Percentiles rank a stretch among this genome's conserved stretches.
These are phyloP conservation scores for Drosophila pectinifera DNA, from an alignment of 1,140 invertebrate species.

Conservation along the genomic window DNA sequence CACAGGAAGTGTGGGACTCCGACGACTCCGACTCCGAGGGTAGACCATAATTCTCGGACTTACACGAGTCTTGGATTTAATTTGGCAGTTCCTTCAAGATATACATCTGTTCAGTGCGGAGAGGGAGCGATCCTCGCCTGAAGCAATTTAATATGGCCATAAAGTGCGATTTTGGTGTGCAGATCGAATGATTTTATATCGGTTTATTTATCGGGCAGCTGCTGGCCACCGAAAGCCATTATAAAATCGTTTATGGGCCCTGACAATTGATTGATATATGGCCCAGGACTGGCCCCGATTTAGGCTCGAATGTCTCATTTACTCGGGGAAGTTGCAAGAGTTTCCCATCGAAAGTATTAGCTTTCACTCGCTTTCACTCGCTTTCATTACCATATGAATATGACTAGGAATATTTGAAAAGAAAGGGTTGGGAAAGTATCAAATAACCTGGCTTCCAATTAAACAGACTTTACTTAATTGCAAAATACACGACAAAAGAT, in stretches of 20 bases:
- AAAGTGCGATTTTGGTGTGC: slow-evolving; percentile 62
- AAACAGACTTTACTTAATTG: slow-evolving; percentile 62
- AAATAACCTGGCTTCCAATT: slow-evolving; percentile 59
- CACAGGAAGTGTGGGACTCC: slow-evolving; percentile 51
- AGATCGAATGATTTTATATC: slow-evolving; percentile 43
- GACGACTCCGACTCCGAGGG: too few relatives aligned
- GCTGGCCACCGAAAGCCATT: slow-evolving; percentile 52
- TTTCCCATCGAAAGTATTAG: slow-evolving; percentile 34
- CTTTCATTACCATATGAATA: slow-evolving; percentile 44
- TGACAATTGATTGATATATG: slow-evolving; percentile 78
- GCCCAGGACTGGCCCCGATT: slow-evolving; percentile 10
- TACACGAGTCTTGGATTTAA: slow-evolving; percentile 58
- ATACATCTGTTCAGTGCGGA: slow-evolving; percentile 52
- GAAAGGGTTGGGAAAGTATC: slow-evolving; percentile 56
- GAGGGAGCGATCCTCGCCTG: slow-evolving; percentile 20
- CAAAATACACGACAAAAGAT: slow-evolving; percentile 22
- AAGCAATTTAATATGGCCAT: slow-evolving; percentile 68
- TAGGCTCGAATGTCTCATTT: slow-evolving; percentile 50
- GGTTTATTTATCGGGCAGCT: slow-evolving; percentile 24
- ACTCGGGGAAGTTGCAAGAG: slow-evolving; percentile 4
- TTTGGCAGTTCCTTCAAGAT: slow-evolving; percentile 23
- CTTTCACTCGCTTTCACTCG: slow-evolving; percentile 20
- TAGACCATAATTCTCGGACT: slow-evolving; percentile 42
- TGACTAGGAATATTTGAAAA: neutral
- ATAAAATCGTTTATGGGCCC: slow-evolving; percentile 66